These are phyloP conservation scores for Orientallactaga bullata DNA, from an alignment of 2,113 vertebrate species.

Conservation along the genomic window DNA sequence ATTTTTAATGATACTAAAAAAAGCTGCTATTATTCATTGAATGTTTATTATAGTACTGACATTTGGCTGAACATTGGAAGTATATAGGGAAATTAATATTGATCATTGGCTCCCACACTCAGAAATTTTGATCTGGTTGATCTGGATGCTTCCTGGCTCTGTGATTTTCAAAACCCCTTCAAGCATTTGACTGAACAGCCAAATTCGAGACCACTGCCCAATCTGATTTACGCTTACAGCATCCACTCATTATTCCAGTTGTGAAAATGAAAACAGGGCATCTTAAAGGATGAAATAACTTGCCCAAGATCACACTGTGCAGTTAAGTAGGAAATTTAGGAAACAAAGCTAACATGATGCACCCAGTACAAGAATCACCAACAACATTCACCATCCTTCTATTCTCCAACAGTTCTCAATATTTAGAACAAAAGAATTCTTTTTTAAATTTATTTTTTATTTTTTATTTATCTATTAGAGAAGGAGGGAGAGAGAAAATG, in stretches of 20 bases:
- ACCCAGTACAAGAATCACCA: not conserved
- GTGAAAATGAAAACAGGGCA: not conserved
- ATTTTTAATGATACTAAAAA: constrained; percentile 48
- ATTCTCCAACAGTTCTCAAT: not conserved
- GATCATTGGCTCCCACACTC: not conserved
- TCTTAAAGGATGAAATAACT: not conserved
- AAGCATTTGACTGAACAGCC: not conserved
- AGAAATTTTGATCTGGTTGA: constrained; percentile 4
- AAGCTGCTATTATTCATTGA: not conserved
- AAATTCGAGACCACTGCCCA: not conserved
- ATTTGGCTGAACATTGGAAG: not conserved
- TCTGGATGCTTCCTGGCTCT: not conserved
- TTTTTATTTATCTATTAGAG: too few relatives aligned
- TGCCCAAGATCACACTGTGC: not conserved
- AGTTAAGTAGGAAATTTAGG: not conserved
- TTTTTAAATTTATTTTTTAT: too few relatives aligned
- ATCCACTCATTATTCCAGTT: not conserved
- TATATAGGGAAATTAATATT: not conserved
- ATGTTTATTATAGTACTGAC: constrained; percentile 1
- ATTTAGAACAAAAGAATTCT: not conserved
- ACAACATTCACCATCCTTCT: not conserved
- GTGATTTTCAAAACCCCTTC: not conserved
- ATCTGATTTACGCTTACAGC: not conserved
- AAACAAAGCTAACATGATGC: not conserved
- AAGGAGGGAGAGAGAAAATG: too few relatives aligned